Evolutionary conservation across 2,113 vertebrate species (phyloP).

Genomic region (Cynocephalus volans): DNA sequence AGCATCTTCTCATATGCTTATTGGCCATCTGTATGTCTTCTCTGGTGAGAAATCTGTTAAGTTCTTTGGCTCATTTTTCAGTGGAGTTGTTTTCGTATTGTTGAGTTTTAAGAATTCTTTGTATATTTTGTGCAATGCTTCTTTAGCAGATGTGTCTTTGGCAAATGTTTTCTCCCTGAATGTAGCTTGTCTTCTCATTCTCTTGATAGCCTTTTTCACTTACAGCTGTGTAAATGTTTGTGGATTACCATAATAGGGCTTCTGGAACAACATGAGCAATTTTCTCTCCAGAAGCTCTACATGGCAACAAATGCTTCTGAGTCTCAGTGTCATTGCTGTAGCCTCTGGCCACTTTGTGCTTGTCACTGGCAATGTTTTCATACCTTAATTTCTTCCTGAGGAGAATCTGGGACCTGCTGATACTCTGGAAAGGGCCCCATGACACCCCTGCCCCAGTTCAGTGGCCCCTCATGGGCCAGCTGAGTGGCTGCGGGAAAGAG

Average conservation of each 20-base stretch:
- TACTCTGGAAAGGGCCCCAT: background rate
- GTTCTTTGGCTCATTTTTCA: background rate
- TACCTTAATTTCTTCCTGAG: conserved; percentile 12
- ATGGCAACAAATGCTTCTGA: background rate
- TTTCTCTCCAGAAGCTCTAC: background rate
- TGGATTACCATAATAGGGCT: background rate
- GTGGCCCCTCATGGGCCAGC: background rate
- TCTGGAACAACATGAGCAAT: background rate
- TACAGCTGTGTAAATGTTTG: background rate
- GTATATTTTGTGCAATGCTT: background rate
- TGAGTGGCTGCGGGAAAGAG: accelerated
- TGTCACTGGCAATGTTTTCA: background rate
- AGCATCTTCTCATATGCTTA: background rate
- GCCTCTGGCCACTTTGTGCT: background rate
- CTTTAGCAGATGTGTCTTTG: background rate
- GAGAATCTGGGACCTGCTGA: background rate
- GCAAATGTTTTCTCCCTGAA: background rate
- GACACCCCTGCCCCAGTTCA: background rate
- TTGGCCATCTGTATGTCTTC: background rate
- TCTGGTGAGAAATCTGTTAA: background rate
- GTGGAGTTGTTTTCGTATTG: background rate
- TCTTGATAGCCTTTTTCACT: background rate
- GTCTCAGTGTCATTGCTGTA: background rate
- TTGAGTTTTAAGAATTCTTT: background rate
- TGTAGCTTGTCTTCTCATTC: background rate